Evolutionary conservation across 2,888 invertebrate species (phyloP).

Genomic region (Drosophila colorata): DNA sequence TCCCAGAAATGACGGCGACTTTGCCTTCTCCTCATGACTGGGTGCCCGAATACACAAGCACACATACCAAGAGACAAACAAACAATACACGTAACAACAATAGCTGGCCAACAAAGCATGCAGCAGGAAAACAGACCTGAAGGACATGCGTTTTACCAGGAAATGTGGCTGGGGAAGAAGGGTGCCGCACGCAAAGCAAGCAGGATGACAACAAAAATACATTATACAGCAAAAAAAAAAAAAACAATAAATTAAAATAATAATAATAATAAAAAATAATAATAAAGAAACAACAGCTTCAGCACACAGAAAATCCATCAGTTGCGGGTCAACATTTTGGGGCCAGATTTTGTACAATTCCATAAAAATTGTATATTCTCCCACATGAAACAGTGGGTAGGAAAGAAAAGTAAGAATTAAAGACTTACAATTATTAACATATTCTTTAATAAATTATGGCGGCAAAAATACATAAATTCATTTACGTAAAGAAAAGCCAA

Average conservation of each 20-base stretch:
- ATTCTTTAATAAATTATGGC: too few relatives aligned
- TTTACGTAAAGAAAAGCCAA: too few relatives aligned
- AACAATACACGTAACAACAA: slow-evolving; percentile 56
- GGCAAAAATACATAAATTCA: too few relatives aligned
- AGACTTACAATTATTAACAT: slow-evolving; percentile 41
- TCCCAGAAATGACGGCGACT: slow-evolving; percentile 68
- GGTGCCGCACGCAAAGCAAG: neutral
- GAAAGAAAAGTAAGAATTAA: slow-evolving; percentile 5
- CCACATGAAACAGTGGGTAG: neutral
- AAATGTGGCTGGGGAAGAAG: slow-evolving; percentile 17
- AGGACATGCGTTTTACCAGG: slow-evolving; percentile 54
- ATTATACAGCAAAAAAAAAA: slow-evolving; percentile 37
- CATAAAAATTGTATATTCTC: neutral
- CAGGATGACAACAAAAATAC: slow-evolving; percentile 31
- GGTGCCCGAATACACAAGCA: slow-evolving; percentile 43
- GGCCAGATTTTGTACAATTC: slow-evolving; percentile 5
- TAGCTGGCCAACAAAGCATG: slow-evolving; percentile 53
- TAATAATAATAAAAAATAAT: slow-evolving; percentile 52
- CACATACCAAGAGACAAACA: slow-evolving; percentile 40
- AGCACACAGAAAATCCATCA: slow-evolving; percentile 17
- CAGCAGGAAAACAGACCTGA: slow-evolving; percentile 62
- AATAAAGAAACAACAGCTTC: slow-evolving; percentile 14
- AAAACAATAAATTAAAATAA: slow-evolving; percentile 28
- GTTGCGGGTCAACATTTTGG: neutral
- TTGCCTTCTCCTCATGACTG: slow-evolving; percentile 53